Evolutionary conservation across 2,113 vertebrate genomes (phyloP).

Genomic region (Columba livia): DNA sequence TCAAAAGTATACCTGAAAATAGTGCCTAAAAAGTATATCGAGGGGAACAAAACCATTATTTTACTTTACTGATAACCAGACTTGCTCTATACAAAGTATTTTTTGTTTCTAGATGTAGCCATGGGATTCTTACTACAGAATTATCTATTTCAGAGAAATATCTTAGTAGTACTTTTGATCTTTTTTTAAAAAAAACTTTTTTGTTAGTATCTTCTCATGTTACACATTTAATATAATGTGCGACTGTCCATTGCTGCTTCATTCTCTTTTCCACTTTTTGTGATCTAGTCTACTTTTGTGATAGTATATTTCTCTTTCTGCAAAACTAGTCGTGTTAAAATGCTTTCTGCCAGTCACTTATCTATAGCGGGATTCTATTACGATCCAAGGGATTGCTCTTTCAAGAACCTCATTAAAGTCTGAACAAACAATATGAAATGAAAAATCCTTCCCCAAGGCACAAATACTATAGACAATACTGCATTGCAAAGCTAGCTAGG

Average conservation of each 20-base stretch:
- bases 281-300: neutral
- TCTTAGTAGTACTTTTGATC: neutral
- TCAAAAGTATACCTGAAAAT: neutral
- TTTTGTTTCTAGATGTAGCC: neutral
- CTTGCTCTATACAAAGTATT: neutral
- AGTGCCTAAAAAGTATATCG: neutral
- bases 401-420: constrained; percentile 59
- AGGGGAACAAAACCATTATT: neutral
- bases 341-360: neutral
- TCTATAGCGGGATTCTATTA: neutral
- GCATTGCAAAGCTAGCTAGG: neutral
- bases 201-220: neutral
- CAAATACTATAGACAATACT: neutral
- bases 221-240: neutral
- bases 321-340: neutral
- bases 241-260: neutral
- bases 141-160: neutral
- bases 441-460: constrained; percentile 44
- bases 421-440: constrained; percentile 51
- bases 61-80: neutral
- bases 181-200: neutral
- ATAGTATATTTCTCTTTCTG: neutral
- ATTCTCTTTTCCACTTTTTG: neutral
- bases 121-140: neutral
- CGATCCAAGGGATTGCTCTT: constrained; percentile 37